Conservation (phyloP, 1,140 invertebrate genomes). For the Streblospio benedicti region DNA sequence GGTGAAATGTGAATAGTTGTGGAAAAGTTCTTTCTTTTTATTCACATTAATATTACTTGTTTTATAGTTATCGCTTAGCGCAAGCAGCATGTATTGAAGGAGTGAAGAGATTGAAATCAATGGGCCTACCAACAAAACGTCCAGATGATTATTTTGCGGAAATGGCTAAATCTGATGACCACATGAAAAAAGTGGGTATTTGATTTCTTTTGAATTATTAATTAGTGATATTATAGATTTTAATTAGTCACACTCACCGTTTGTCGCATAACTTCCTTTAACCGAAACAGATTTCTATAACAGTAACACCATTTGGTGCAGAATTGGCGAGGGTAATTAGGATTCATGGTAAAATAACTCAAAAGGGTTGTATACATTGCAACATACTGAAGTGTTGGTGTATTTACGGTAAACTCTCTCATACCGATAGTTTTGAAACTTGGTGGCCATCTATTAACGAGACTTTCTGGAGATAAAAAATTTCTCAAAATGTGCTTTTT, state of each 20-base stretch:
- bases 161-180: constrained; percentile 94
- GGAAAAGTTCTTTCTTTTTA: too few relatives aligned
- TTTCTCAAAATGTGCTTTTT: too few relatives aligned
- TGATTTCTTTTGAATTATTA: background rate
- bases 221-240: background rate
- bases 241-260: background rate
- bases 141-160: constrained; percentile 97
- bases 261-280: constrained; percentile 54
- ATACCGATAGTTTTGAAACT: too few relatives aligned
- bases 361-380: constrained; percentile 66
- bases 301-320: constrained; percentile 68
- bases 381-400: too few relatives aligned
- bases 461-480: too few relatives aligned
- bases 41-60: too few relatives aligned
- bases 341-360: constrained; percentile 83
- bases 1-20: too few relatives aligned
- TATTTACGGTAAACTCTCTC: too few relatives aligned
- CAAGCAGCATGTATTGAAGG: constrained; percentile 74
- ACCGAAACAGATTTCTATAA: constrained; percentile 71
- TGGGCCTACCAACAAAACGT: constrained; percentile 68
- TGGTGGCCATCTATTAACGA: too few relatives aligned
- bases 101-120: constrained; percentile 62
- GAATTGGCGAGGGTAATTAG: constrained; percentile 83
- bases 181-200: constrained; percentile 80
- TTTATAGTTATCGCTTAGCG: constrained; percentile 77